Percentiles rank a stretch among this genome's conserved stretches.
phyloP scores from a whole-genome alignment of 2,113 vertebrate genomes.

The Motacilla tschutschensis region DNA sequence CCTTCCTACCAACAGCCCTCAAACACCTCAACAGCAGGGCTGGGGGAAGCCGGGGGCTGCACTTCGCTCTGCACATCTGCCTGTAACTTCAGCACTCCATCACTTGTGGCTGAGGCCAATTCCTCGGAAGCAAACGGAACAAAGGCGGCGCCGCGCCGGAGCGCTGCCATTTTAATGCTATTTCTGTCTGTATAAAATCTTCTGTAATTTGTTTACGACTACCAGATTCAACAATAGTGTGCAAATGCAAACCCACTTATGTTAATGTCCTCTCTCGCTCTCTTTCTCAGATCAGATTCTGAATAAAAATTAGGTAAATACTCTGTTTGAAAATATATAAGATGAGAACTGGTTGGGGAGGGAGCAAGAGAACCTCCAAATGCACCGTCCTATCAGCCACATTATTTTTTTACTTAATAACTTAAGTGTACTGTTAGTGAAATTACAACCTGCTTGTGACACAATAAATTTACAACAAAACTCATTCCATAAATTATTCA shows the following conservation, averaged over 20 bases:
- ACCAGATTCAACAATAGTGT: conserved; percentile 73
- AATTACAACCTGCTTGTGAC: conserved; percentile 88
- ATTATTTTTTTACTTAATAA: conserved; percentile 82
- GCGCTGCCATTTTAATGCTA: conserved; percentile 43
- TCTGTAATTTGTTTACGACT: conserved; percentile 76
- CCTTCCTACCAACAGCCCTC: background rate
- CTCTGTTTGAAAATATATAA: conserved; percentile 83
- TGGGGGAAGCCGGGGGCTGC: background rate
- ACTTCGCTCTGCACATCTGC: background rate
- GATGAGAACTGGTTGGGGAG: conserved; percentile 68
- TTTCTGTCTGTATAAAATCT: conserved; percentile 74
- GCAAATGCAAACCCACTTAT: conserved; percentile 78
- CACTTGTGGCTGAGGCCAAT: conserved; percentile 30
- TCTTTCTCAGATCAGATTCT: conserved; percentile 71
- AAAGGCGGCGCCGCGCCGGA: background rate
- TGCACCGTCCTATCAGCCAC: conserved; percentile 67
- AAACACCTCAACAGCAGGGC: background rate
- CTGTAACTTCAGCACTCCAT: background rate
- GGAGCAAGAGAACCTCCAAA: conserved; percentile 63
- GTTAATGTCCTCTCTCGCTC: conserved; percentile 68
- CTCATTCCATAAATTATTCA: conserved; percentile 88
- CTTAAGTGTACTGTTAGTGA: conserved; percentile 87
- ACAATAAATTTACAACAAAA: conserved; percentile 86
- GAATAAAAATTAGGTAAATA: conserved; percentile 81
- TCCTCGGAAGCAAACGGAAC: conserved; percentile 13